phyloP scores from a whole-genome alignment of 1,140 invertebrate species.

The Episyrphus balteatus region DNA sequence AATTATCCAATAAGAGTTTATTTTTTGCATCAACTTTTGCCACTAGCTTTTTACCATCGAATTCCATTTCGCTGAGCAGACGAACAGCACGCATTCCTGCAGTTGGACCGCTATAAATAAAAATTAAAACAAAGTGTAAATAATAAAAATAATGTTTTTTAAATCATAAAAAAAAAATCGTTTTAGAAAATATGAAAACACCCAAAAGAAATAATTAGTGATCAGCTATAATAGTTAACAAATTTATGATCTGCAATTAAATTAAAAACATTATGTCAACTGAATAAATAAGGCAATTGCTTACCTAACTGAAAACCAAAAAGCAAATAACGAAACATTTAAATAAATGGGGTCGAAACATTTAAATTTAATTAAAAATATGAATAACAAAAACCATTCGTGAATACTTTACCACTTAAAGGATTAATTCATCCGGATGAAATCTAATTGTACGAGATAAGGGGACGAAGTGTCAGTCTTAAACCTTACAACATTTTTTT shows the following conservation, averaged over 20 bases:
- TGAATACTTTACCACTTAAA: too few relatives aligned
- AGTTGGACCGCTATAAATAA: conserved; percentile 69
- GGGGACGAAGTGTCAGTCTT: too few relatives aligned
- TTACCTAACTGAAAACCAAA: background rate
- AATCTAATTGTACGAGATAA: too few relatives aligned
- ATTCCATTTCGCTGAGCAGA: conserved; percentile 84
- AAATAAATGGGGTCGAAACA: background rate
- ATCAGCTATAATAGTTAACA: background rate
- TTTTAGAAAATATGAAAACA: background rate
- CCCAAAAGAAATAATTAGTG: background rate
- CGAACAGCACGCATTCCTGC: conserved; percentile 88
- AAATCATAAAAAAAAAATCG: background rate
- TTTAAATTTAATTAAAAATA: background rate
- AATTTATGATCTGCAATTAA: background rate
- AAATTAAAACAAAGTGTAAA: background rate
- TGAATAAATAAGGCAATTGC: background rate
- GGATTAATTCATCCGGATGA: too few relatives aligned
- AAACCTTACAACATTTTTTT: too few relatives aligned
- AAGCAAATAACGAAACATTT: background rate
- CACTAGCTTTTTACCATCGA: conserved; percentile 87
- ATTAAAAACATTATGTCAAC: background rate
- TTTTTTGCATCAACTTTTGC: conserved; percentile 98
- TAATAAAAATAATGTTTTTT: background rate
- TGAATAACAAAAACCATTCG: background rate
- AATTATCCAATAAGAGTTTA: conserved; percentile 85